Percentiles rank a stretch among this genome's conserved stretches.
phyloP scores from a whole-genome alignment of 2,113 vertebrate genomes.

The Indri indri region DNA sequence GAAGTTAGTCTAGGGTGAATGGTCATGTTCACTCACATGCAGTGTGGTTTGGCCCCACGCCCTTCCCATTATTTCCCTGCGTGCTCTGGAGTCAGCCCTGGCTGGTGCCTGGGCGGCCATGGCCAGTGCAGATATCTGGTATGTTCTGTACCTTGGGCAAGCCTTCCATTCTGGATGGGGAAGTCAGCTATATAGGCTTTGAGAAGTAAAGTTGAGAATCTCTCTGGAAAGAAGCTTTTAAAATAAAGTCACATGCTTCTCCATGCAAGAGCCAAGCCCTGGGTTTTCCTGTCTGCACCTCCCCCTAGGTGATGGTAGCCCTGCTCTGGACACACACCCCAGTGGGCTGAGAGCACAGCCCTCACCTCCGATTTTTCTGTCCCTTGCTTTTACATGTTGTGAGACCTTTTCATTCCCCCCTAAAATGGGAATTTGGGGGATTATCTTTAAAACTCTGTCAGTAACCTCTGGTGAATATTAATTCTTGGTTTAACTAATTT shows the following conservation, averaged over 20 bases:
- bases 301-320: too few relatives aligned
- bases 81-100: background rate
- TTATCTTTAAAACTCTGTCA: conserved; percentile 47
- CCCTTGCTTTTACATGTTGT: background rate
- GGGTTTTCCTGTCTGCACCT: background rate
- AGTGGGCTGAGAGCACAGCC: background rate
- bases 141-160: background rate
- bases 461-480: conserved; percentile 67
- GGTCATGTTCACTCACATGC: conserved; percentile 7
- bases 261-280: background rate
- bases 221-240: background rate
- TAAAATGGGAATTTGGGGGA: background rate
- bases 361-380: background rate
- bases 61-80: background rate
- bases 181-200: background rate
- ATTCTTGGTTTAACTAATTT: conserved; percentile 82
- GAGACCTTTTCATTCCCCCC: background rate
- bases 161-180: background rate
- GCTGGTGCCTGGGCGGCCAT: too few relatives aligned
- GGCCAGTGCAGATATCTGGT: background rate
- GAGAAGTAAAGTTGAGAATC: background rate
- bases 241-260: background rate
- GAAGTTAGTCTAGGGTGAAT: background rate
- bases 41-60: background rate
- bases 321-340: background rate